Base-by-base conservation (phyloP, 1,140 invertebrate genomes). In the Nylanderia fulva region DNA sequence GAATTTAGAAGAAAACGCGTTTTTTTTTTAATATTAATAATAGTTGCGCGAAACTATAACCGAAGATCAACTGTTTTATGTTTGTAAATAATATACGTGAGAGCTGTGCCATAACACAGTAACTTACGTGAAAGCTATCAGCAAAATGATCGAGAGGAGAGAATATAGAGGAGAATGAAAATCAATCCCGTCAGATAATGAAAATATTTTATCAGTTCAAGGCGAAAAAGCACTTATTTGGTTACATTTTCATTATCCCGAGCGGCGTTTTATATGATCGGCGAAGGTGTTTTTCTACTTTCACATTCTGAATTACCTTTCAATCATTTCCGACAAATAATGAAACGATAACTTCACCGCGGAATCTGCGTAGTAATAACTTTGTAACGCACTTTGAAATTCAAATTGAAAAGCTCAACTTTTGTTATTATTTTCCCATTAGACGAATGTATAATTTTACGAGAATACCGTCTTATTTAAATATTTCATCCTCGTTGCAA, bases 171-270 rank as follows among this genome's bases (percentile, higher is more conserved):
- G 42, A 33, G 13, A 64, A 18, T 33, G 6, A 18, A 18, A 77
- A 77, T 77, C 60, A 77, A 39, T 79, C n/a, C 54, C 18, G 27
- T 77, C 42, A 52, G 61, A 54, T 79, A 79, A 79, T 68, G 9
- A 79, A 68, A 79, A 68, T 68, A 68, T 79, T 79, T 52, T 68
- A n/a, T 68, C n/a, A 66, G n/a, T 11, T 18, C 4, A 21, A 39
- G 2, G 5, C 29, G 29, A 5, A 11, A 9, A 48, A 24, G 15
- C 27, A 27, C 11, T 77, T 21, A 33, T 42, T 66, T 77, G 27
- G 13, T 68, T 36, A 68, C 45, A 79, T 52, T 52, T 79, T 79
- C 8, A 68, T 68, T 54, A 79, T 54, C 60, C 5, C 13, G 7
- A 18, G 1, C 60, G 8, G 13, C 24, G 1, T 36, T 54, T 68